Conservation (phyloP, 1,140 invertebrate genomes). For the Aplysia californica region DNA sequence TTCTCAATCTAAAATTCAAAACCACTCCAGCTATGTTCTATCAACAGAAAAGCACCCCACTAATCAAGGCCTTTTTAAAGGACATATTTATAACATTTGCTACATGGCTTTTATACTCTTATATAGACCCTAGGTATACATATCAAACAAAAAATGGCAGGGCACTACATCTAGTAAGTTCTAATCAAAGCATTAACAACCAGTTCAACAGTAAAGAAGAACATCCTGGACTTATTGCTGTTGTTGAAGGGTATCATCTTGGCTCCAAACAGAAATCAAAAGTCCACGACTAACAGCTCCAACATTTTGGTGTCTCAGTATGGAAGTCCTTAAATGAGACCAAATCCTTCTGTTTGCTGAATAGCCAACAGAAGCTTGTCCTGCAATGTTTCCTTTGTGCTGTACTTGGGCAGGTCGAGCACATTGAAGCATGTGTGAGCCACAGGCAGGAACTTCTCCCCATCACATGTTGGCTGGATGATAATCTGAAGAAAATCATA, state of each 20-base stretch:
- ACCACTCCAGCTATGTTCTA: no score
- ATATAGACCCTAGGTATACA: no score
- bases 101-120: no score
- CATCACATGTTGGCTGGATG: slow-evolving; percentile 86
- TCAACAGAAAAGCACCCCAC: no score
- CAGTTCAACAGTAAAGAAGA: neutral
- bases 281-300: neutral
- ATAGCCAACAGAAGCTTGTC: slow-evolving; percentile 92
- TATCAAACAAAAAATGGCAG: neutral
- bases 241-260: neutral
- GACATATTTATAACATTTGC: no score
- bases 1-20: no score
- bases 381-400: slow-evolving; percentile 80
- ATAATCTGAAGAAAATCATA: slow-evolving; percentile 75
- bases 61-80: no score
- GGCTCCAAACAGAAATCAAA: no score
- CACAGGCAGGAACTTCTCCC: slow-evolving; percentile 90
- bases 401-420: slow-evolving; percentile 90
- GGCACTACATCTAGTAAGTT: neutral
- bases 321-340: slow-evolving; percentile 78
- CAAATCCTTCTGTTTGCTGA: slow-evolving; percentile 95
- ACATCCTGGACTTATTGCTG: neutral
- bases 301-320: no score
- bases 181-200: neutral
- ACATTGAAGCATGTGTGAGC: slow-evolving; percentile 98